A percentile compares a stretch with the other conserved stretches of the same genome.
These are phyloP conservation scores for Dugesia japonica DNA, from an alignment of 2,888 invertebrate species.

Conservation along the genomic window DNA sequence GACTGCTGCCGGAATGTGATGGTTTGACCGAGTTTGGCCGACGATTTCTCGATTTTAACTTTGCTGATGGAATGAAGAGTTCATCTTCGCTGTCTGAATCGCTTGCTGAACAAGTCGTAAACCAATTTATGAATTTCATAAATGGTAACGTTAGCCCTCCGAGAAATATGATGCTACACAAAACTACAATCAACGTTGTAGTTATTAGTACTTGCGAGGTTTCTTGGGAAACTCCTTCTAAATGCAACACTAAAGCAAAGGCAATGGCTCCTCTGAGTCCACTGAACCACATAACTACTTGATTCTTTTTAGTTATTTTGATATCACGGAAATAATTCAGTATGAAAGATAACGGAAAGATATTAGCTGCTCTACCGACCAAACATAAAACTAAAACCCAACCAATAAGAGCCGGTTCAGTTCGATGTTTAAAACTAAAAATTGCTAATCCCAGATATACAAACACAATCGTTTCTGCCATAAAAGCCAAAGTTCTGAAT, in stretches of 20 bases:
- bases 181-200: conserved; percentile 85
- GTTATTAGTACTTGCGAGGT: conserved; percentile 89
- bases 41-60: not conserved
- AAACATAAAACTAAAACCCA: conserved; percentile 83
- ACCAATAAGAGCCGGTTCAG: conserved; percentile 70
- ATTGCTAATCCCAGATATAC: conserved; percentile 85
- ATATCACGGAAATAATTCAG: conserved; percentile 90
- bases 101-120: not conserved
- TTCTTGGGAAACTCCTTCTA: conserved; percentile 54
- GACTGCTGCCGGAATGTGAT: not conserved
- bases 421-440: conserved; percentile 79
- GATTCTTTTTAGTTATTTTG: conserved; percentile 91
- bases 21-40: not conserved
- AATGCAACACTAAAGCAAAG: conserved; percentile 82
- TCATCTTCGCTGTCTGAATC: not conserved
- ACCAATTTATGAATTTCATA: conserved; percentile 53
- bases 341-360: conserved; percentile 77
- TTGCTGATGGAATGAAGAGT: not conserved
- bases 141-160: conserved; percentile 95
- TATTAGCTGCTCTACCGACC: conserved; percentile 81
- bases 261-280: conserved; percentile 88
- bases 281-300: conserved; percentile 99
- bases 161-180: conserved; percentile 80
- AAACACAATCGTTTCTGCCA: conserved; percentile 92
- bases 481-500: conserved; percentile 84